Percentiles rank a stretch among this genome's conserved stretches.
phyloP scores from a whole-genome alignment of 2,797 vertebrate genomes.

The Hybognathus amarus region DNA sequence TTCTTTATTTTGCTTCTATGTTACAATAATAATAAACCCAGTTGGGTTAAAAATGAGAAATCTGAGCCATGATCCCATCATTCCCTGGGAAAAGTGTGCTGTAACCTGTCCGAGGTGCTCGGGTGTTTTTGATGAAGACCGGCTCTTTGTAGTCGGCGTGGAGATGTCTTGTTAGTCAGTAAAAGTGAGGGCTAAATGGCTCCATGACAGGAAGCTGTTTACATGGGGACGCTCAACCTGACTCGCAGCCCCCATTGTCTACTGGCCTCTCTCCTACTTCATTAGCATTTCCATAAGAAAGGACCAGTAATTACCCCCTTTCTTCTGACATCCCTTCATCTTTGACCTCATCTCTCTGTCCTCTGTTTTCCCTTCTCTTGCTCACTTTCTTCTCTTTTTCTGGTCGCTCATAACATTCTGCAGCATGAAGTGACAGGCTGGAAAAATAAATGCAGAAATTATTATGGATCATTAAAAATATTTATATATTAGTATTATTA shows the following conservation, averaged over 20 bases:
- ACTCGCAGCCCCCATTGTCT: constrained; percentile 81
- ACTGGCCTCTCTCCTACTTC: constrained; percentile 78
- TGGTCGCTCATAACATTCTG: constrained; percentile 35
- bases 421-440: not conserved
- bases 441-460: not conserved
- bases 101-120: constrained; percentile 66
- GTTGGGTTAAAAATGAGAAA: not conserved
- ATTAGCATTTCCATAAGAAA: constrained; percentile 88
- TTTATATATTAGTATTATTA: not conserved
- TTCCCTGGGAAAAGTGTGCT: constrained; percentile 70
- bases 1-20: not conserved
- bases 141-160: constrained; percentile 82
- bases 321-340: constrained; percentile 82
- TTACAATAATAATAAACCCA: not conserved
- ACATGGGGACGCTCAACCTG: constrained; percentile 79
- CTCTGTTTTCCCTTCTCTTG: constrained; percentile 53
- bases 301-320: constrained; percentile 83
- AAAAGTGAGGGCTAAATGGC: constrained; percentile 84
- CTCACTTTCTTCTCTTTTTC: constrained; percentile 36
- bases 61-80: not conserved
- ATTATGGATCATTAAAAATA: not conserved
- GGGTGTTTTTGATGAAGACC: constrained; percentile 77
- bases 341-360: constrained; percentile 65
- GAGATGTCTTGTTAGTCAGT: constrained; percentile 85
- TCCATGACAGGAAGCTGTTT: constrained; percentile 85